Percentiles rank a stretch among this genome's conserved stretches.
Evolutionary conservation across 2,113 vertebrate genomes (phyloP).

Genomic region (Catharus minimus): DNA sequence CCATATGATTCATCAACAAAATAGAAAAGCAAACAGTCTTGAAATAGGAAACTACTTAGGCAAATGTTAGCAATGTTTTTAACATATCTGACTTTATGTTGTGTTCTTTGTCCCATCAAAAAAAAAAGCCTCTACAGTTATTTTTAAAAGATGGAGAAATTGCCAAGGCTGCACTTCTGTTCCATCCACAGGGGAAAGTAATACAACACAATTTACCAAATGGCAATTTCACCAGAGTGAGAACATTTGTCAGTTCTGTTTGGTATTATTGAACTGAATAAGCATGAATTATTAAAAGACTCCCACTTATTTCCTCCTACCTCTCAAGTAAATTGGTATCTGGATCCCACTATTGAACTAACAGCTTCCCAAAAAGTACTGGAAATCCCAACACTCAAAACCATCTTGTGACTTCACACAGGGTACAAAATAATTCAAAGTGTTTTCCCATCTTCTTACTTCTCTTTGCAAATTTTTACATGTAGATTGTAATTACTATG

Average conservation of each 20-base stretch:
- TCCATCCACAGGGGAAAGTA: neutral
- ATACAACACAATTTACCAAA: neutral
- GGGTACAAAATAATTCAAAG: neutral
- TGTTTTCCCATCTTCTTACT: neutral
- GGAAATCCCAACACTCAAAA: neutral
- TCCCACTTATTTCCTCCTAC: neutral
- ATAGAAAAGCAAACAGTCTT: neutral
- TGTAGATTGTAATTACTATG: neutral
- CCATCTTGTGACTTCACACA: neutral
- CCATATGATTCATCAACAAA: neutral
- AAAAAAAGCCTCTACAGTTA: neutral
- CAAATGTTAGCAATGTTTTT: neutral
- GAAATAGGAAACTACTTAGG: neutral
- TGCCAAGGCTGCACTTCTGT: neutral
- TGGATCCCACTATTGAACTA: neutral
- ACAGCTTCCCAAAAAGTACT: accelerated
- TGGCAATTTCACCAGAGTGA: neutral
- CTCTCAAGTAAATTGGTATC: neutral
- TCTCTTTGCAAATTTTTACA: neutral
- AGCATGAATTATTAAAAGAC: neutral
- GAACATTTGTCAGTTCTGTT: neutral
- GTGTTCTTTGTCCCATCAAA: neutral
- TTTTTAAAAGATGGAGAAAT: neutral
- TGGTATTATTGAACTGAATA: neutral
- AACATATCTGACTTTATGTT: neutral